These are phyloP conservation scores for Anoplopoma fimbria DNA, from an alignment of 2,113 vertebrate genomes.

Conservation along the genomic window DNA sequence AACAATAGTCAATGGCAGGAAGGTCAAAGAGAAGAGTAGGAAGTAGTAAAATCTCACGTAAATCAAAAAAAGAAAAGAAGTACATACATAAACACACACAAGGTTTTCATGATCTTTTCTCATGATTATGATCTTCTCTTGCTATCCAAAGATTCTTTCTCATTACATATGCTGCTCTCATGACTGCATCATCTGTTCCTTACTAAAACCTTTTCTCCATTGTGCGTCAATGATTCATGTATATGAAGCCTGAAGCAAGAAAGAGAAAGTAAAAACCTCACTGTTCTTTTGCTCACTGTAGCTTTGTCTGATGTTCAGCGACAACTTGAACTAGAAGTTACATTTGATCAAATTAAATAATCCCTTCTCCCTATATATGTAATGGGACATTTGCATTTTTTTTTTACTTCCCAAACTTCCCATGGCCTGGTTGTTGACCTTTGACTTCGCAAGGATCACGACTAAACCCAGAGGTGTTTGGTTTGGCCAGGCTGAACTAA, in stretches of 20 bases:
- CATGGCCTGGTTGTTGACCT: conserved; percentile 37
- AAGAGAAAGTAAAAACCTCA: background rate
- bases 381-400: background rate
- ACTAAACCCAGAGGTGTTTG: conserved; percentile 36
- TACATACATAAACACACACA: no score
- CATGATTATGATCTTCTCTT: background rate
- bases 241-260: background rate
- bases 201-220: background rate
- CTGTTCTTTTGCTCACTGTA: background rate
- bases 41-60: no score
- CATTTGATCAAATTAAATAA: background rate
- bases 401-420: conserved; percentile 26
- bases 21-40: background rate
- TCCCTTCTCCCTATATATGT: background rate
- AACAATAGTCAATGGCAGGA: conserved; percentile 28
- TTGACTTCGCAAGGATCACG: conserved; percentile 25
- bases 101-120: background rate
- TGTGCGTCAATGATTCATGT: background rate
- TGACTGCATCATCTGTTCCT: background rate
- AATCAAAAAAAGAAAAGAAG: no score
- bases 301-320: background rate
- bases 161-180: conserved; percentile 1
- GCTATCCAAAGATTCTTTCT: background rate
- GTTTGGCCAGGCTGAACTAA: conserved; percentile 43
- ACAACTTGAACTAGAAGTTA: background rate